Evolutionary conservation across 92 coral and sea anemone species (phyloP).

Genomic region (Diadumene lineata): DNA sequence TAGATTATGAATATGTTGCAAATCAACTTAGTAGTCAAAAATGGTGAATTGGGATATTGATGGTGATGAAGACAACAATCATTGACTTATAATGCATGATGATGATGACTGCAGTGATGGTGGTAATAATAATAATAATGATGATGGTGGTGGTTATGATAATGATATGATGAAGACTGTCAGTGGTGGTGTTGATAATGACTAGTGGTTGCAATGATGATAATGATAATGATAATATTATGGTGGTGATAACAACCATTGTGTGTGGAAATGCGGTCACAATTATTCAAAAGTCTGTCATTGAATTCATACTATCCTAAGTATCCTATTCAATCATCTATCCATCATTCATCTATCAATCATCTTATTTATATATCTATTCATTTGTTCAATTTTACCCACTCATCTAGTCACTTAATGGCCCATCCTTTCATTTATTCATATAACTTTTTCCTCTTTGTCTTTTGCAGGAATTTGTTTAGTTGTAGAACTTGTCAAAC

Average conservation of each 20-base stretch:
- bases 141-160: neutral
- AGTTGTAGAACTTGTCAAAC: constrained; percentile 62
- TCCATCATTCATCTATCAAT: neutral
- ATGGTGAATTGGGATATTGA: no score
- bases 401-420: no score
- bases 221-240: neutral
- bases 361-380: no score
- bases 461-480: constrained; percentile 78
- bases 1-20: no score
- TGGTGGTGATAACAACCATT: neutral
- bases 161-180: neutral
- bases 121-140: neutral
- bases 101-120: neutral
- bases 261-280: no score
- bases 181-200: neutral
- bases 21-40: no score
- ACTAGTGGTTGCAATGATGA: neutral
- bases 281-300: no score
- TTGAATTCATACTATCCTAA: neutral
- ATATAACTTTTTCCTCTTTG: no score
- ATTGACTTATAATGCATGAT: neutral
- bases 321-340: neutral
- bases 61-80: neutral
- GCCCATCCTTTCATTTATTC: no score
- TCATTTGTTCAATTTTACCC: no score